phyloP scores from a whole-genome alignment of 2,888 invertebrate genomes.

The Drosophila quinaria region DNA sequence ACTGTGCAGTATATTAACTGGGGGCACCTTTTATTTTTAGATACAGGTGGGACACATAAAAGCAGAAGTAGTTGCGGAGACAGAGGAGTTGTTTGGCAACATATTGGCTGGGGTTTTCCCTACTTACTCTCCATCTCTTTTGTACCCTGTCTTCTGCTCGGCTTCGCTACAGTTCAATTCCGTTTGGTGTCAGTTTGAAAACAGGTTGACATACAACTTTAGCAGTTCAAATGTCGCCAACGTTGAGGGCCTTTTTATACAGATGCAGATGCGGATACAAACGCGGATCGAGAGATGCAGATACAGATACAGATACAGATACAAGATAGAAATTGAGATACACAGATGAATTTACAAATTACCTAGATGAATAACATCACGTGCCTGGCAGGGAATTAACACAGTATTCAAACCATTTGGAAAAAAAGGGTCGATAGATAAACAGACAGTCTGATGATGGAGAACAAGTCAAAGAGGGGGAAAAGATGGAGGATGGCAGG shows the following conservation, averaged over 20 bases:
- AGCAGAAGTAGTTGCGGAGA: conserved; percentile 11
- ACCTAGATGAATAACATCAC: conserved; percentile 24
- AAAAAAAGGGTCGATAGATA: conserved; percentile 12
- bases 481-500: neutral
- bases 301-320: too few relatives aligned
- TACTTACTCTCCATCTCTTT: neutral
- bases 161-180: conserved; percentile 33
- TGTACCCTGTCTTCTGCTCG: neutral
- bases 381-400: conserved; percentile 39
- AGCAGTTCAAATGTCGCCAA: conserved; percentile 68
- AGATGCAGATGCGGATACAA: conserved; percentile 12
- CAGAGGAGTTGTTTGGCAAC: conserved; percentile 7
- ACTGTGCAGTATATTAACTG: conserved; percentile 17
- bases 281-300: too few relatives aligned
- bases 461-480: neutral
- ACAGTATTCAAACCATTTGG: conserved; percentile 21
- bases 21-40: conserved; percentile 55
- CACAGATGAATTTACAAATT: conserved; percentile 26
- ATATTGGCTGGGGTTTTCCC: conserved; percentile 29
- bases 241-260: conserved; percentile 22
- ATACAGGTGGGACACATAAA: conserved; percentile 38
- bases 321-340: too few relatives aligned
- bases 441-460: conserved; percentile 3
- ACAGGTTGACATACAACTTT: conserved; percentile 72
- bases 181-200: conserved; percentile 50